Conservation (phyloP, 2,797 vertebrate genomes). For the Tiaroga cobitis region DNA sequence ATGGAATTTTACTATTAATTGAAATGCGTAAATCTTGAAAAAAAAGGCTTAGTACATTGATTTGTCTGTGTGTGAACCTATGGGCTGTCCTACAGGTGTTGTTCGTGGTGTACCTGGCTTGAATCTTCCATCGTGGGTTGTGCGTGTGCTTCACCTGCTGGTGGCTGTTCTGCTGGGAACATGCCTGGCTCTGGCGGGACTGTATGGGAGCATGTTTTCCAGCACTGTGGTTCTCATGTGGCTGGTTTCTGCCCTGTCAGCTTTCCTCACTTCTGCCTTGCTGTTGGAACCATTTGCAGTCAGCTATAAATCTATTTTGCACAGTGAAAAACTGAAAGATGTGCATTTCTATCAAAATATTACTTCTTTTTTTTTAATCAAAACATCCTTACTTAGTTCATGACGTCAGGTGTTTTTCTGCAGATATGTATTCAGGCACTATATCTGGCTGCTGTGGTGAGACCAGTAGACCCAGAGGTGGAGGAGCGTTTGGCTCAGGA, state of each 20-base stretch:
- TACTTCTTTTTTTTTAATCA: background rate
- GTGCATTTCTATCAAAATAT: background rate
- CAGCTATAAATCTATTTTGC: constrained; percentile 16
- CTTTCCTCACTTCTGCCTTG: constrained; percentile 77
- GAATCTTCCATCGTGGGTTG: constrained; percentile 74
- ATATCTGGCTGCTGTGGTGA: constrained; percentile 68
- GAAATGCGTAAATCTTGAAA: too few species aligned
- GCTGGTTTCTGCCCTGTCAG: constrained; percentile 74
- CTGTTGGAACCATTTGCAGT: constrained; percentile 82
- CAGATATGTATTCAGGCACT: constrained; percentile 78
- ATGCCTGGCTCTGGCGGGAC: constrained; percentile 72
- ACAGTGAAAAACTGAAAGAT: background rate
- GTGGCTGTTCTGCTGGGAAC: constrained; percentile 67
- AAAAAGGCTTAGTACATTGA: too few species aligned
- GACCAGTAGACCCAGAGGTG: constrained; percentile 81
- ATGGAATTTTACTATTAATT: too few species aligned
- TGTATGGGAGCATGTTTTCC: constrained; percentile 78
- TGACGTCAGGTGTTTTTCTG: background rate
- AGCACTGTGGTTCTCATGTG: constrained; percentile 77
- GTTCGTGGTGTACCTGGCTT: constrained; percentile 66
- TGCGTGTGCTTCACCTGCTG: constrained; percentile 71
- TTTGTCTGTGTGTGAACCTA: background rate
- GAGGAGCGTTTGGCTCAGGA: constrained; percentile 75
- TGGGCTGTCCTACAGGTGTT: constrained; percentile 68
- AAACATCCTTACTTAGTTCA: background rate